These are phyloP conservation scores for Isichthys henryi DNA, from an alignment of 2,113 vertebrate genomes.

Conservation along the genomic window DNA sequence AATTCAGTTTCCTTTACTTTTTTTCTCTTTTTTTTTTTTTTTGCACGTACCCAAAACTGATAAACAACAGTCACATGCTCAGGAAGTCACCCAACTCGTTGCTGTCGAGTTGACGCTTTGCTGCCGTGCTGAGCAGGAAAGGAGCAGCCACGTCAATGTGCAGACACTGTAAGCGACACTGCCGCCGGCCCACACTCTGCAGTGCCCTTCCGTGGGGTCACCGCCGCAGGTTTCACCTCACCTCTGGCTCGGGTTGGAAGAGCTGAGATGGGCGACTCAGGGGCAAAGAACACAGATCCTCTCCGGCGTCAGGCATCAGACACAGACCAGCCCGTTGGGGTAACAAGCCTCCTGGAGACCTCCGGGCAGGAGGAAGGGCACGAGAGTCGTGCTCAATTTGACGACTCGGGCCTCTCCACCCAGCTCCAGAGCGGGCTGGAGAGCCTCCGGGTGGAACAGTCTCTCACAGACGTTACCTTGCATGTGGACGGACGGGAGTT, in stretches of 20 bases:
- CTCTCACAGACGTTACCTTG: constrained; percentile 82
- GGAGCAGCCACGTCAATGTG: neutral
- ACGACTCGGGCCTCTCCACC: constrained; percentile 75
- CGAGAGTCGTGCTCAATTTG: constrained; percentile 51
- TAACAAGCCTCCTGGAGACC: constrained; percentile 51
- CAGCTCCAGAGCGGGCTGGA: constrained; percentile 85
- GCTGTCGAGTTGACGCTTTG: neutral
- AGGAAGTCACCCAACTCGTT: neutral
- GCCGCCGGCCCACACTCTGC: neutral
- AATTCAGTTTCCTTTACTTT: neutral
- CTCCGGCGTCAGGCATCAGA: constrained; percentile 41
- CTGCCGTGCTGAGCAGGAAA: neutral
- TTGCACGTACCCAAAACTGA: neutral
- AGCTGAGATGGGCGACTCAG: constrained; percentile 65
- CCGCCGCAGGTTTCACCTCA: neutral
- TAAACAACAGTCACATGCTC: neutral
- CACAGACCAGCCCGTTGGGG: constrained; percentile 45
- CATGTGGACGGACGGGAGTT: constrained; percentile 77
- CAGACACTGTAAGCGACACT: too few relatives aligned
- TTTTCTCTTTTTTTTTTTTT: neutral
- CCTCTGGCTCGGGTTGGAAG: constrained; percentile 19
- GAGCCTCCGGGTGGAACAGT: constrained; percentile 74
- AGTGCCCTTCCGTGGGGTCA: neutral
- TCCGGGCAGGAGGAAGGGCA: constrained; percentile 58
- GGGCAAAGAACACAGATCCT: constrained; percentile 74